Evolutionary conservation across 2,113 vertebrate species (phyloP).

Genomic region (Syrmaticus mikado): DNA sequence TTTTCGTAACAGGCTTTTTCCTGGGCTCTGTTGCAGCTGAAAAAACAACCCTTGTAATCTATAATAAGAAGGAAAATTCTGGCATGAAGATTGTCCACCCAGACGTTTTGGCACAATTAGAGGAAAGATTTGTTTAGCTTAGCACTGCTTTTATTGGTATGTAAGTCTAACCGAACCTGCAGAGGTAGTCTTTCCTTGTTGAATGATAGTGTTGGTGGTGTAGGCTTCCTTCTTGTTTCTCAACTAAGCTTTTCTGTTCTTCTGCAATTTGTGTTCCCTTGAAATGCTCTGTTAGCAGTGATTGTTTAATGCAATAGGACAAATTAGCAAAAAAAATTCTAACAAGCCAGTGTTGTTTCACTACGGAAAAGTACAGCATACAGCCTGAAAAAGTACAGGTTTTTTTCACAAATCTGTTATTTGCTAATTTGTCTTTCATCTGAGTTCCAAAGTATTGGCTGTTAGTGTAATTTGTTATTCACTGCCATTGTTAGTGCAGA

Average conservation of each 20-base stretch:
- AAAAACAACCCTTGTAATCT: conserved; percentile 79
- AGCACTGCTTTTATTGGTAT: conserved; percentile 71
- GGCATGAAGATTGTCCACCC: conserved; percentile 68
- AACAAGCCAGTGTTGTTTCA: neutral
- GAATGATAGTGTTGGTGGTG: conserved; percentile 25
- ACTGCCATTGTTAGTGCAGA: rapidly evolving
- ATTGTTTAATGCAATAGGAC: neutral
- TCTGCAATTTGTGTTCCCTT: neutral
- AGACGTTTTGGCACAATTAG: conserved; percentile 76
- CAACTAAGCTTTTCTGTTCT: neutral
- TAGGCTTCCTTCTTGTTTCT: conserved; percentile 28
- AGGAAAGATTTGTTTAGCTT: conserved; percentile 78
- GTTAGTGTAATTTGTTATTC: neutral
- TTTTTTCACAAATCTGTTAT: neutral
- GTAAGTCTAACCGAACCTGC: conserved; percentile 47
- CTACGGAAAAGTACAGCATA: rapidly evolving
- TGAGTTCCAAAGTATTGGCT: neutral
- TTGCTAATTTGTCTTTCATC: neutral
- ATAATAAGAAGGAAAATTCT: conserved; percentile 78
- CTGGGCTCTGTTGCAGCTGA: conserved; percentile 80
- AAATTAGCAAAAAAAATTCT: neutral
- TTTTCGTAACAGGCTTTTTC: conserved; percentile 76
- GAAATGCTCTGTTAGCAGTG: neutral
- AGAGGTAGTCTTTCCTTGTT: conserved; percentile 54
- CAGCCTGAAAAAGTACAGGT: neutral